Evolutionary conservation across 2,888 invertebrate species (phyloP), one percentile per base, ranked within the genome.

Genomic region (Philereme vetulata): DNA sequence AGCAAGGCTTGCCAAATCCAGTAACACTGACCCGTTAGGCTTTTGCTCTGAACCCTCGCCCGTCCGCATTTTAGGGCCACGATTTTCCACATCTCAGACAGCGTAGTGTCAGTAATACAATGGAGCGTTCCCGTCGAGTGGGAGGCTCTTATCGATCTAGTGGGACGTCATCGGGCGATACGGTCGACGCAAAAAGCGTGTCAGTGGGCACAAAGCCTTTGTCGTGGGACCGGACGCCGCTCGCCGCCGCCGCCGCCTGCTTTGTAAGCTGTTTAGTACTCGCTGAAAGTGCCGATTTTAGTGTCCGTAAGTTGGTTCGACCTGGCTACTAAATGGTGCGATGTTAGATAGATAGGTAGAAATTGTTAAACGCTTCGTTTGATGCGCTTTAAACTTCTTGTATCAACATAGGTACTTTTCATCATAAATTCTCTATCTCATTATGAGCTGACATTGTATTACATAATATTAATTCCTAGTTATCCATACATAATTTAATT

Each of bases 91-190:
- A 85, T 89, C 89, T 89, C 86, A 88, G 86, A 87, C 85, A 83
- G 81, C 78, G 82, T 82, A 85, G 86, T 88, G 90, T 88, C 89
- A 88, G 84, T 82, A 80, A 82, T 84, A 91, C 91, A 91, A 91
- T 90, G 75, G 90, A 86, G 80, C 84, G 84, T 86, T 88, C 88
- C 86, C 86, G 88, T 84, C 83, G 86, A 89, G 89, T 86, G 85
- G 85, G 85, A 85, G 85, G 83, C 86, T 90, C 90, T 92, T 92
- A 91, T 91, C 91, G 90, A 91, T 91, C 89, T 89, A 85, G 86
- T 76, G 86, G 89, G 83, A 88, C 90, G 90, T 92, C 91, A 90
- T 91, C 90, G 88, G 74, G 85, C 88, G 90, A 90, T 92, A 90
- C 89, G 84, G 82, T 80, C 82, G 83, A 83, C 86, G 90, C 89